Percentiles rank a stretch among this genome's conserved stretches.
Evolutionary conservation across 2,888 invertebrate species (phyloP).

Genomic region (Agonopterix heracliana): DNA sequence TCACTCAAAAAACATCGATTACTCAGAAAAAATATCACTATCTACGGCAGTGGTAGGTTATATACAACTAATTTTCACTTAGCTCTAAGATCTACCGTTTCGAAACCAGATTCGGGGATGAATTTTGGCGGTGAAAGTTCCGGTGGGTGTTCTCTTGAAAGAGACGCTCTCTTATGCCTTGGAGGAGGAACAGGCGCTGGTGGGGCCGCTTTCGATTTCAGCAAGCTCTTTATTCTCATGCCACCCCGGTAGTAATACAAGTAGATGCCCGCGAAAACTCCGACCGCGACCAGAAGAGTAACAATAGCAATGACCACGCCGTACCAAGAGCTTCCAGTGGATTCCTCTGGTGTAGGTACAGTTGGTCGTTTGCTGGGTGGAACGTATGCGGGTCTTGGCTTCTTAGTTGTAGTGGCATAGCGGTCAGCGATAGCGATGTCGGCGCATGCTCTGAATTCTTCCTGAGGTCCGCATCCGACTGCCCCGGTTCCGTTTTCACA

Average conservation of each 20-base stretch:
- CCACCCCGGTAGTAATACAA: slow-evolving; percentile 86
- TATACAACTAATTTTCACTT: slow-evolving; percentile 30
- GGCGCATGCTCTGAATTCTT: slow-evolving; percentile 90
- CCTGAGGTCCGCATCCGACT: slow-evolving; percentile 92
- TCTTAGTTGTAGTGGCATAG: slow-evolving; percentile 57
- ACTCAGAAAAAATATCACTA: slow-evolving; percentile 21
- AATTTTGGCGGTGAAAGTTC: slow-evolving; percentile 51
- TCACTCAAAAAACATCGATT: slow-evolving; percentile 2
- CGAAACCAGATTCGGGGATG: slow-evolving; percentile 64
- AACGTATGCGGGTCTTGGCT: slow-evolving; percentile 63
- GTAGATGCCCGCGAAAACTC: slow-evolving; percentile 81
- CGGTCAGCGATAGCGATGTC: slow-evolving; percentile 83
- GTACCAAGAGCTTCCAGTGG: slow-evolving; percentile 68
- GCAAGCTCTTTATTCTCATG: slow-evolving; percentile 78
- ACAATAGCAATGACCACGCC: slow-evolving; percentile 78
- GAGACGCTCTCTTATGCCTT: slow-evolving; percentile 55
- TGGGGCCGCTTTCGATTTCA: slow-evolving; percentile 61
- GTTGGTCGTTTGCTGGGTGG: slow-evolving; percentile 60
- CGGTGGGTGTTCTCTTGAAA: slow-evolving; percentile 57
- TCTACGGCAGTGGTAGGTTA: slow-evolving; percentile 27
- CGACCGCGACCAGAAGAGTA: slow-evolving; percentile 80
- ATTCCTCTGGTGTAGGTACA: slow-evolving; percentile 59
- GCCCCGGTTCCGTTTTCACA: slow-evolving; percentile 84
- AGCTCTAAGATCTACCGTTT: slow-evolving; percentile 63
- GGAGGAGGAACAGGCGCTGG: slow-evolving; percentile 64